Evolutionary conservation across 2,113 vertebrate genomes (phyloP), one percentile per base, ranked within the genome.

Genomic region (Seriola aureovittata): DNA sequence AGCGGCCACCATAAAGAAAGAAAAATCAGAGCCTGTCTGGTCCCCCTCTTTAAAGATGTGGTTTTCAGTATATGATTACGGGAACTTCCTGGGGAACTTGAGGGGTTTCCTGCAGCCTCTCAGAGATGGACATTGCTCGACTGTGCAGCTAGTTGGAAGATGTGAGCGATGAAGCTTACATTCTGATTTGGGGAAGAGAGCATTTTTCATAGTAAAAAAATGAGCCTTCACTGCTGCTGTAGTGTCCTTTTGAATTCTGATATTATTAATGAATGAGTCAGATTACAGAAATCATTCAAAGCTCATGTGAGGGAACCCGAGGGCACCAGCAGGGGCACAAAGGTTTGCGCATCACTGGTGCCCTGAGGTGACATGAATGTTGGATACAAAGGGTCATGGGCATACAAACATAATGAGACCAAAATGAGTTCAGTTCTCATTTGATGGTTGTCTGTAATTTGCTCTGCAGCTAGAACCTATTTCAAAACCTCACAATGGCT

Each of bases 361-460:
- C 58, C 63, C 50, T 0, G 4, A 65, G 71, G 63, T 69, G 38
- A 23, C 38, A 60, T n/a, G 23, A 5, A 4, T 44, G 55, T 29
- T 68, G n/a, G 34, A 73, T 84, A 52, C 13, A 46, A 88, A 54
- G 55, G 62, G 23, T 73, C 82, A 71, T 16, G 74, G 65, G 19
- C 71, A 21, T 67, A 25, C 48, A 71, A 50, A 17, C 5, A 11
- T 65, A 82, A 85, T 83, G 79, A 81, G 60, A 50, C 50, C 79
- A 52, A 71, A 84, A 82, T 76, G 1, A 36, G 52, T 71, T 78
- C 50, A 25, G 34, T 78, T 62, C 58, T 73, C 21, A 36, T 58
- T 64, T 58, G 44, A 65, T 0, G 13, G 70, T 17, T 70, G 44
- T 5, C 46, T 23, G 21, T 88, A 62, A 80, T 75, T 70, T 64